These are phyloP conservation scores for Melipona quadrifasciata DNA, from an alignment of 1,140 invertebrate species.

Conservation along the genomic window DNA sequence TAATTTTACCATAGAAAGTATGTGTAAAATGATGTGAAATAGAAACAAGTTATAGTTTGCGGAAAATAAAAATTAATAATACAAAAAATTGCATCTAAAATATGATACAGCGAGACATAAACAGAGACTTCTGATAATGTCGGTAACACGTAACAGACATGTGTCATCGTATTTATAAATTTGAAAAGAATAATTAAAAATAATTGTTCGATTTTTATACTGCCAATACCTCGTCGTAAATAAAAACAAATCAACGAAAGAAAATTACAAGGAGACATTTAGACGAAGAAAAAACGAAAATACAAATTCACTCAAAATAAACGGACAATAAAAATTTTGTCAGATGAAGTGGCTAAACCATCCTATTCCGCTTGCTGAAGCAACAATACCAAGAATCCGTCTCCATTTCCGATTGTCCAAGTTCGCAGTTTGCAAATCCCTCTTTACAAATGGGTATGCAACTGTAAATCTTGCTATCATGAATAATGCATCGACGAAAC, in stretches of 20 bases:
- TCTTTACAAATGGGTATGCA: too few species aligned
- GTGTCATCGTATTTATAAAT: background rate
- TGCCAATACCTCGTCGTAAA: background rate
- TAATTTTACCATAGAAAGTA: background rate
- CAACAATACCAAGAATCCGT: background rate
- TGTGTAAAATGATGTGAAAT: background rate
- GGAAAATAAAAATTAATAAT: background rate
- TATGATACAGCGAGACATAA: background rate
- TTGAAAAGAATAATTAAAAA: background rate
- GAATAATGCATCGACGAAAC: constrained; percentile 18
- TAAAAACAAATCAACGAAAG: background rate
- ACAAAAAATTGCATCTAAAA: background rate
- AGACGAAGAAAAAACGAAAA: background rate
- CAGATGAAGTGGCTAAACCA: background rate
- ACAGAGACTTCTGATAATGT: background rate
- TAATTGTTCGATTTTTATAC: background rate
- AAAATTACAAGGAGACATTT: background rate
- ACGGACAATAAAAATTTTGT: background rate
- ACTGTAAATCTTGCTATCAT: background rate
- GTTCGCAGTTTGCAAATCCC: background rate
- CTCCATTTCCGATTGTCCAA: background rate
- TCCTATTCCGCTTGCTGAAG: background rate
- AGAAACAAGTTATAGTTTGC: background rate
- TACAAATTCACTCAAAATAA: background rate
- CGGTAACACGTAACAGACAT: background rate